Conservation (phyloP, 2,797 vertebrate genomes). For the Bovichtus variegatus region DNA sequence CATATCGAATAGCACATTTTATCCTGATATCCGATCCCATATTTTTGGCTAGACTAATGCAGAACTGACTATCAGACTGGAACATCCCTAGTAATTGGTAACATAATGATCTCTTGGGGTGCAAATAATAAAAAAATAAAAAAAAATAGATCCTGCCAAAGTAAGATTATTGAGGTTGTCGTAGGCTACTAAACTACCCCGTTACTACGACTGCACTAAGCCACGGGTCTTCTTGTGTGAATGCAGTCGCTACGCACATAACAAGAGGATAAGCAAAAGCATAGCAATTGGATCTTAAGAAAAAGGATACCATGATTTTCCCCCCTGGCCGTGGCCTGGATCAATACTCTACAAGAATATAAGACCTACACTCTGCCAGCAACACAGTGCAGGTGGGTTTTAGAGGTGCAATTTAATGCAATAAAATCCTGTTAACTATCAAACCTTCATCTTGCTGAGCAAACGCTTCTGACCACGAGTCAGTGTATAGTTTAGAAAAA, state of each 20-base stretch:
- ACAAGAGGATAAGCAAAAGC: neutral
- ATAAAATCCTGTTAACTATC: neutral
- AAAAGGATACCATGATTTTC: neutral
- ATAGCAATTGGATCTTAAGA: neutral
- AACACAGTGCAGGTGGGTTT: neutral
- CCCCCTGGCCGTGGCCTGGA: neutral
- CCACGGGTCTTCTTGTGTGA: neutral
- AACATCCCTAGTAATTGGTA: neutral
- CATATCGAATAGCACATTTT: neutral
- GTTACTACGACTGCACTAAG: neutral
- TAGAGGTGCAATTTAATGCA: neutral
- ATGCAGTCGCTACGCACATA: neutral
- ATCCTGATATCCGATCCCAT: neutral
- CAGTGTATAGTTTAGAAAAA: neutral
- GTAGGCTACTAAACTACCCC: neutral
- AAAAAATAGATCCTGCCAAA: neutral
- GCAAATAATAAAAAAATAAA: slow-evolving; percentile 2
- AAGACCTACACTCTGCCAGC: neutral
- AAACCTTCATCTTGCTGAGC: neutral
- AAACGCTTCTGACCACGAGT: neutral
- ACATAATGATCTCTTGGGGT: neutral
- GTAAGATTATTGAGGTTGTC: neutral
- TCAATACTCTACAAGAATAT: neutral
- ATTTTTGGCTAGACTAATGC: neutral
- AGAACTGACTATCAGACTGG: neutral